These are phyloP conservation scores for Caenorhabditis imperialis DNA, from an alignment of 2,888 invertebrate genomes.

Conservation along the genomic window DNA sequence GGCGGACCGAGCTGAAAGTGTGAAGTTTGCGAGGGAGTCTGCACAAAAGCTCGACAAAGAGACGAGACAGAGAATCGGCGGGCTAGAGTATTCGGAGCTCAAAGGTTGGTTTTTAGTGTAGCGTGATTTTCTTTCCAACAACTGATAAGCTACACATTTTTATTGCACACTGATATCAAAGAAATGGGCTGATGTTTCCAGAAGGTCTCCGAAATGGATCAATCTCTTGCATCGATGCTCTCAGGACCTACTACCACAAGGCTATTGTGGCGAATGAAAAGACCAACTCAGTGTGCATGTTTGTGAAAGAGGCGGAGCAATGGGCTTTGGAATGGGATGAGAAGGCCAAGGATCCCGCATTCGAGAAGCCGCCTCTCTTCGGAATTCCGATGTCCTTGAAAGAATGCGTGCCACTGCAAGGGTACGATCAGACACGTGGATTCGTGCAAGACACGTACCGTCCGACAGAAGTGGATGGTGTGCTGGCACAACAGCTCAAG, in stretches of 20 bases:
- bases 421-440: slow-evolving; percentile 75
- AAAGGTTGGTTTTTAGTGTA: slow-evolving; percentile 54
- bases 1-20: slow-evolving; percentile 59
- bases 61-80: slow-evolving; percentile 53
- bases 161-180: slow-evolving; percentile 8
- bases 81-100: slow-evolving; percentile 49
- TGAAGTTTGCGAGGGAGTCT: slow-evolving; percentile 53
- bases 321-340: slow-evolving; percentile 69
- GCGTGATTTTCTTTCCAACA: not conserved
- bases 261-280: slow-evolving; percentile 66
- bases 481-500: slow-evolving; percentile 66
- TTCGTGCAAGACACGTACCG: slow-evolving; percentile 75
- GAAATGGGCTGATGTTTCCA: slow-evolving; percentile 50
- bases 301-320: slow-evolving; percentile 68
- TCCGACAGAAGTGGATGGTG: slow-evolving; percentile 59
- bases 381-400: slow-evolving; percentile 75
- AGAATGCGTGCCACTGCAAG: slow-evolving; percentile 70
- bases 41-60: slow-evolving; percentile 46
- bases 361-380: slow-evolving; percentile 70
- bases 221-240: slow-evolving; percentile 60
- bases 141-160: slow-evolving; percentile 15
- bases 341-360: slow-evolving; percentile 53
- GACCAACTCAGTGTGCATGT: slow-evolving; percentile 70
- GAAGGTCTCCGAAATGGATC: slow-evolving; percentile 63
- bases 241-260: slow-evolving; percentile 63